phyloP scores from a whole-genome alignment of 1,140 invertebrate species.

The Solen grandis region DNA sequence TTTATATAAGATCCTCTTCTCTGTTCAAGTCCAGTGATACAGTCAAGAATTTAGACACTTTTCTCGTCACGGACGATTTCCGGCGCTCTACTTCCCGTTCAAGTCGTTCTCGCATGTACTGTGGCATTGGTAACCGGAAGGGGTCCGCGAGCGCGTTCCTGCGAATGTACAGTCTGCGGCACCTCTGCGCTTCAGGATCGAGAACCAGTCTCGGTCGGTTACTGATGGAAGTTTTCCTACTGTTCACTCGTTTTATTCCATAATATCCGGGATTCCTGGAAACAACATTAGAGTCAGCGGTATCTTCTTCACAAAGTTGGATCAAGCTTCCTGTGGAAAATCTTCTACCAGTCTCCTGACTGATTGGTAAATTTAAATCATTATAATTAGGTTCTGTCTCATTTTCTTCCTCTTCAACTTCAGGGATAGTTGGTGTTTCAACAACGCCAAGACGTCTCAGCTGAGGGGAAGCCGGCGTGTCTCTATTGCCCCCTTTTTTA shows the following conservation, averaged over 20 bases:
- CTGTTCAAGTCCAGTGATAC: constrained; percentile 32
- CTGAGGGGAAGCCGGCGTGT: no score
- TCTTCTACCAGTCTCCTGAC: background rate
- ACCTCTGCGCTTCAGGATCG: constrained; percentile 41
- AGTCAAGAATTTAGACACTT: constrained; percentile 35
- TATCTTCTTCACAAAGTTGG: background rate
- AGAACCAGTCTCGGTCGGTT: background rate
- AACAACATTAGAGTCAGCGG: background rate
- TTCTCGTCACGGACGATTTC: constrained; percentile 30
- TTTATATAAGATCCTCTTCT: constrained; percentile 44
- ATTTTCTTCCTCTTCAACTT: no score
- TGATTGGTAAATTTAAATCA: no score
- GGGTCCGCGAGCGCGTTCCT: constrained; percentile 55
- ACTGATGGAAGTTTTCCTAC: background rate
- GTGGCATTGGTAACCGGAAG: constrained; percentile 42
- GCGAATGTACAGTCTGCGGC: constrained; percentile 34
- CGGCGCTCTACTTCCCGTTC: constrained; percentile 34
- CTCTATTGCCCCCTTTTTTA: no score
- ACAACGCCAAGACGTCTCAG: no score
- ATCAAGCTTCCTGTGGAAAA: background rate
- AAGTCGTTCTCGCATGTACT: constrained; percentile 34
- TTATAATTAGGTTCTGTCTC: no score
- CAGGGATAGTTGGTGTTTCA: no score
- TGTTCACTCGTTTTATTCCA: background rate
- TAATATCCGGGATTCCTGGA: no score